Conservation (phyloP, 2,113 vertebrate genomes). For the Myxocyprinus asiaticus region DNA sequence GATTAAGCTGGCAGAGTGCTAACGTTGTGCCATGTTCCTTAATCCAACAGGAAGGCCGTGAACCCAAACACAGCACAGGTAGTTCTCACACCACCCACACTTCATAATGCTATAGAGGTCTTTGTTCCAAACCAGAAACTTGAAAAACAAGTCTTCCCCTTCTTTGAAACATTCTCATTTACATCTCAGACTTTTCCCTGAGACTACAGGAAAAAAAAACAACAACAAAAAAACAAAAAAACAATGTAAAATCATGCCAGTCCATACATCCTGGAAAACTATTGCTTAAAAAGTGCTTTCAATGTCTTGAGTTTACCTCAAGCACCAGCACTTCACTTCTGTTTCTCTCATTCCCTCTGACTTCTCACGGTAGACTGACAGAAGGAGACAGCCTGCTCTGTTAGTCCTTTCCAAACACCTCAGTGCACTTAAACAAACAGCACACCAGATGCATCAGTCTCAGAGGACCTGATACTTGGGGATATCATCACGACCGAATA, state of each 20-base stretch:
- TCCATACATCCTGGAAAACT: neutral
- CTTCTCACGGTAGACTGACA: slow-evolving; percentile 49
- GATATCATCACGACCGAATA: neutral
- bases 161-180: slow-evolving; percentile 49
- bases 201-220: neutral
- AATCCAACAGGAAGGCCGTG: neutral
- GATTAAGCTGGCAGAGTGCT: slow-evolving; percentile 27
- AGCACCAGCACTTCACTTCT: slow-evolving; percentile 20
- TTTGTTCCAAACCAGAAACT: slow-evolving; percentile 51
- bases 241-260: neutral
- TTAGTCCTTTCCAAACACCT: slow-evolving; percentile 69
- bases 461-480: slow-evolving; percentile 31
- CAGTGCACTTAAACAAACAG: slow-evolving; percentile 44
- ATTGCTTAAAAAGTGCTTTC: neutral
- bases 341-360: slow-evolving; percentile 56
- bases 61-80: slow-evolving; percentile 44
- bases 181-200: slow-evolving; percentile 19
- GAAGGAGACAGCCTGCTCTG: slow-evolving; percentile 67
- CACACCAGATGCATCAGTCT: slow-evolving; percentile 55
- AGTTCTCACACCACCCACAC: slow-evolving; percentile 58
- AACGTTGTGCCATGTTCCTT: slow-evolving; percentile 44
- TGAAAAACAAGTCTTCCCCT: slow-evolving; percentile 28
- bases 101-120: slow-evolving; percentile 45
- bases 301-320: neutral
- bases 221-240: neutral